A percentile compares a stretch with the other conserved stretches of the same genome.
Evolutionary conservation across 1,140 invertebrate genomes (phyloP).

Genomic region (Drosophila parvula): DNA sequence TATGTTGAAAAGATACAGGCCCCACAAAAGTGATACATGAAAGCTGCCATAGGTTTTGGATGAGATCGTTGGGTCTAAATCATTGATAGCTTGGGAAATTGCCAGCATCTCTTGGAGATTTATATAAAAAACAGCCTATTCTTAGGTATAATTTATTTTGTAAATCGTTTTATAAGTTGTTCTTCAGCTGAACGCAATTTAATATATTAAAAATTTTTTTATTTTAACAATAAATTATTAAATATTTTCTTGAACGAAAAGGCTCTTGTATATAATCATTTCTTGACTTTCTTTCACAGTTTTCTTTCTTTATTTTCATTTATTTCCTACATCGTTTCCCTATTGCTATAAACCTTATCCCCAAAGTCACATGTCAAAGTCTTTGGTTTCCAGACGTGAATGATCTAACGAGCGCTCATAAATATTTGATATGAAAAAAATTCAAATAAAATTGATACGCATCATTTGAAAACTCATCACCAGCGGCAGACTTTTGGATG

Average conservation of each 20-base stretch:
- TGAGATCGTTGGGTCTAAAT: constrained; percentile 11
- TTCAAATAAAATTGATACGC: constrained; percentile 76
- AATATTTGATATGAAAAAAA: constrained; percentile 75
- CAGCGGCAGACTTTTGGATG: constrained; percentile 32
- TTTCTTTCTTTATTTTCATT: not conserved
- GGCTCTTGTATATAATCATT: too few species aligned
- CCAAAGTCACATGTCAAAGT: constrained; percentile 3
- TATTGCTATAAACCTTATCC: not conserved
- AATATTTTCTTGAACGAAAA: too few species aligned
- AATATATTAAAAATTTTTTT: not conserved
- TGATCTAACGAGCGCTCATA: constrained; percentile 77
- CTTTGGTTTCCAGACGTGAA: constrained; percentile 24
- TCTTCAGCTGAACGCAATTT: not conserved
- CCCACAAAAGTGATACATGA: constrained; percentile 36
- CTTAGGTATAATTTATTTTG: not conserved
- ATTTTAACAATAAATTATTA: not conserved
- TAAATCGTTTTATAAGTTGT: not conserved
- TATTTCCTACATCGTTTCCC: too few species aligned
- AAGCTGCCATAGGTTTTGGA: constrained; percentile 13
- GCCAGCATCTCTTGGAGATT: not conserved
- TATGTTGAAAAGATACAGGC: constrained; percentile 59
- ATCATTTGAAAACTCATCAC: constrained; percentile 81
- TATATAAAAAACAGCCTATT: not conserved
- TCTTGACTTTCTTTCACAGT: not conserved
- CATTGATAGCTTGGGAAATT: constrained; percentile 40